These are phyloP conservation scores for Trematomus bernacchii DNA, from an alignment of 2,797 vertebrate species.

Conservation along the genomic window DNA sequence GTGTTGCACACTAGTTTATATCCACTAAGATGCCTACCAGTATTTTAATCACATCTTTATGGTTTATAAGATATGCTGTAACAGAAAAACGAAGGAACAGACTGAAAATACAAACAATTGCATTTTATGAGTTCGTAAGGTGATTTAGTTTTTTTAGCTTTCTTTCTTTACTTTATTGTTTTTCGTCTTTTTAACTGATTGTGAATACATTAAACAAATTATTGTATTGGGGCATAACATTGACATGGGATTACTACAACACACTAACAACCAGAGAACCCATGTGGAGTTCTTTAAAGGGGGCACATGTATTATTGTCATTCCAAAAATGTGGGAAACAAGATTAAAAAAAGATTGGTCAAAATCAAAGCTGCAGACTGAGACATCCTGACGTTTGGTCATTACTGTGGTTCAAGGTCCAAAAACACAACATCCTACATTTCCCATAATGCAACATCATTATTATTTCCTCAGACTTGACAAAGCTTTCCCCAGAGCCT, in stretches of 20 bases:
- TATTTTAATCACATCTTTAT: not conserved
- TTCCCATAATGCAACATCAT: slow-evolving; percentile 36
- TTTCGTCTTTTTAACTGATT: not conserved
- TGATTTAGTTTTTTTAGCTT: no score
- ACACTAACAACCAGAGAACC: not conserved
- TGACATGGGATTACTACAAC: not conserved
- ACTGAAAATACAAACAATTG: not conserved
- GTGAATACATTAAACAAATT: not conserved
- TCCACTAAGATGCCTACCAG: not conserved
- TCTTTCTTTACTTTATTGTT: no score
- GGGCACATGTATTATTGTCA: not conserved
- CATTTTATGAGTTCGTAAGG: no score
- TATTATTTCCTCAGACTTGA: not conserved
- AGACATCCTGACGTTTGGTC: not conserved
- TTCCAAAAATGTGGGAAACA: not conserved
- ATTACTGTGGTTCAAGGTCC: no score
- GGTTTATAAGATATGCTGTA: not conserved
- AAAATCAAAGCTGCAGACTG: no score
- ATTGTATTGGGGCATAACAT: not conserved
- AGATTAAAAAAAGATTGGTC: not conserved
- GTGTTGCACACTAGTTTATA: not conserved
- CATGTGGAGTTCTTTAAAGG: not conserved
- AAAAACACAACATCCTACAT: slow-evolving; percentile 12
- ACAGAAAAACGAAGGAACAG: not conserved
- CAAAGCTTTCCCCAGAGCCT: not conserved